Base-by-base conservation (phyloP, 1,140 invertebrate genomes). In the Nixonia krombeini region DNA sequence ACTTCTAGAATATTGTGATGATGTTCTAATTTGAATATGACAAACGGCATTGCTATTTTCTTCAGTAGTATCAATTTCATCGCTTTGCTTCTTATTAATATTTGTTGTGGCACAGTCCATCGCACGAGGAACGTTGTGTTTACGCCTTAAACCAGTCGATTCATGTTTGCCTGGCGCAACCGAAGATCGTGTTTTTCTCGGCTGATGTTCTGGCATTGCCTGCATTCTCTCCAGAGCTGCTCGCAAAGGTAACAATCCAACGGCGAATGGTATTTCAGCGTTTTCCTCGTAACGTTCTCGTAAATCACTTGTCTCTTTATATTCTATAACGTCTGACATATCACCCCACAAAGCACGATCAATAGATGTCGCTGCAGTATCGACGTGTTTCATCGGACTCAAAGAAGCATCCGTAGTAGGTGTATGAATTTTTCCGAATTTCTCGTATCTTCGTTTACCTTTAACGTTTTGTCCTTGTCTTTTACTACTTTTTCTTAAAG, bases 141-240 rank as follows among this genome's bases (percentile, higher is more conserved):
- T 83, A 10, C 77, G 65, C n/a, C 79, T 85, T 0, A 73, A 21
- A 35, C 37, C 49, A 26, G 16, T 58, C 1, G 42, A 29, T 0
- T 85, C 78, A 6, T 77, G 70, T 21, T 76, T 80, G 0, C 61
- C 37, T 0, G 81, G 74, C 3, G 80, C 75, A 9, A 79, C 80
- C 0, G 82, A 85, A 0, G 84, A 86, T 16, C 85, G 69, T 2
- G 85, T 86, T 70, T 86, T 86, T 2, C 85, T 67, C 3, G 86
- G 85, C 8, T 86, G 86, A 67, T 87, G 83, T 70, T 86, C 86
- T 0, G 81, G 76, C 35, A 79, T 86, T 1, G 84, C 82, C 51
- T 86, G 85, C 76, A 86, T 84, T 52, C 80, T 81, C 38, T 86
- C 86, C 0, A 87, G 41, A 13, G 85, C 85, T 12, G 84, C 83